phyloP scores from a whole-genome alignment of 2,888 invertebrate genomes.

The Crossocerus cetratus region DNA sequence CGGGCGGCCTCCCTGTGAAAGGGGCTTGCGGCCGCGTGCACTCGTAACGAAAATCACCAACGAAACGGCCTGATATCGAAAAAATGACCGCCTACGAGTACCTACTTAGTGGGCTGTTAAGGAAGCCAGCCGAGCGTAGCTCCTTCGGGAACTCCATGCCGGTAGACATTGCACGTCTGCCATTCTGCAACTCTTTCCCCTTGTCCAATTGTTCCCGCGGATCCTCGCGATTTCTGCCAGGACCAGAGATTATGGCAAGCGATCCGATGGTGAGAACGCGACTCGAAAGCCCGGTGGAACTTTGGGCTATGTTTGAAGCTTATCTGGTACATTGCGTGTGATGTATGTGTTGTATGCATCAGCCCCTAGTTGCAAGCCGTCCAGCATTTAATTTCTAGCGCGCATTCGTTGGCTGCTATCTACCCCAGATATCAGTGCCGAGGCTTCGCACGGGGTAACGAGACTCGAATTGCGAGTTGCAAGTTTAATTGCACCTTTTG shows the following conservation, averaged over 20 bases:
- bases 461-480: slow-evolving; percentile 49
- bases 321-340: not conserved
- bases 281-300: not conserved
- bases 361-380: slow-evolving; percentile 35
- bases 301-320: not conserved
- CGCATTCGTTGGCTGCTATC: slow-evolving; percentile 56
- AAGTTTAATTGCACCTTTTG: slow-evolving; percentile 43
- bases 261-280: not conserved
- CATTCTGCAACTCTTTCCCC: slow-evolving; percentile 11
- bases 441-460: slow-evolving; percentile 51
- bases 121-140: slow-evolving; percentile 70
- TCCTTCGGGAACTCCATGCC: slow-evolving; percentile 61
- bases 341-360: slow-evolving; percentile 28
- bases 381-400: slow-evolving; percentile 57
- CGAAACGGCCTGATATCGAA: slow-evolving; percentile 54
- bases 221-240: not conserved
- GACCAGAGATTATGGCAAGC: slow-evolving; percentile 16
- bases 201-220: slow-evolving; percentile 34
- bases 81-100: slow-evolving; percentile 70
- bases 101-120: slow-evolving; percentile 72
- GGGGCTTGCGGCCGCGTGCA: no score
- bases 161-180: slow-evolving; percentile 25
- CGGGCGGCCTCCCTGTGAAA: no score
- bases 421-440: slow-evolving; percentile 63
- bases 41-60: slow-evolving; percentile 53